Base-by-base conservation (phyloP, 2,113 vertebrate species). In the Bolborhynchus lineola region DNA sequence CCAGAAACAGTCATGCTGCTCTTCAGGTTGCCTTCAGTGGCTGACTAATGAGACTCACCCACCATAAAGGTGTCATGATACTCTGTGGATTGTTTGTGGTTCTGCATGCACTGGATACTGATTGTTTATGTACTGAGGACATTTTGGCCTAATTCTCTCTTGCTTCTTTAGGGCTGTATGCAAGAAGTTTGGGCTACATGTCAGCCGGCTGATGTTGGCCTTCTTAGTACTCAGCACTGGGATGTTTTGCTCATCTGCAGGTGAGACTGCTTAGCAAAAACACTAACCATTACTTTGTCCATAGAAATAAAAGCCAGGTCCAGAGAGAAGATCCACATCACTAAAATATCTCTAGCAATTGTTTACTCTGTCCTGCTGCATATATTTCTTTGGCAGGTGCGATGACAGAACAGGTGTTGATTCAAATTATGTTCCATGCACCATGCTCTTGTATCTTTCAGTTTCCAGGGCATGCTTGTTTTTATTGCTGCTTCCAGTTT, bases 131-230 rank as follows among this genome's bases (percentile, higher is more conserved):
- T 29, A 6, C 21, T 25, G 74, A 35, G 81, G 37, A 12, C 77
- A 0, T 72, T 80, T 50, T 25, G 41, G 70, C 55, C 29, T 85
- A 17, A 89, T 77, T 41, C 26, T 86, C 65, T 95, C 67, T 88
- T 94, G 75, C 68, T 94, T 72, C 80, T 82, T 55, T 83, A 99
- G 99, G 98, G 99, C 99, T 5, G 99, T 99, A 75, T 99, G 99
- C 96, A 99, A 99, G 98, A 99, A 99, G 96, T 99, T 99, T 97
- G 99, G 99, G 60, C 98, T 99, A 49, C 99, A 99, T 4, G 99
- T 99, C 50, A 99, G 99, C 49, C 98, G 99, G 15, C 97, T 99
- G 92, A 99, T 99, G 99, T 86, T 99, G 92, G 99, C 99, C 12
- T 99, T 99, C 96, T 98, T 99, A 6, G 99, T 99, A 60, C 97